Conservation (phyloP, 2,888 invertebrate species). For the Morinoia aosen region DNA sequence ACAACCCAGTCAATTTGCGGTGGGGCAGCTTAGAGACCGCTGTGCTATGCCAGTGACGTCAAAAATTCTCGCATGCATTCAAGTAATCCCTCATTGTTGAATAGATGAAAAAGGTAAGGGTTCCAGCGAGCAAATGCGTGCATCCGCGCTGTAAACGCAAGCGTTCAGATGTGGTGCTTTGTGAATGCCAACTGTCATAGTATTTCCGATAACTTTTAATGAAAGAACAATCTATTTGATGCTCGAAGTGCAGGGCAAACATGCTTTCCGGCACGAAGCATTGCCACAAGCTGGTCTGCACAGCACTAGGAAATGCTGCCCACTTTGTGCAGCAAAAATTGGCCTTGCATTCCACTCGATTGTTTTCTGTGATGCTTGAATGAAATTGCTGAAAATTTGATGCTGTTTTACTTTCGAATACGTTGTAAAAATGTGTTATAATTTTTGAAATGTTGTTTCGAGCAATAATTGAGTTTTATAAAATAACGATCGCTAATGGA, state of each 20-base stretch:
- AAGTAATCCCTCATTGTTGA: background rate
- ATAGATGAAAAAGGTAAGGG: background rate
- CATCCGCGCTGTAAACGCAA: background rate
- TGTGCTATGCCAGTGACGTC: too few species aligned
- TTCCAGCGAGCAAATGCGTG: background rate
- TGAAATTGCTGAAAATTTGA: background rate
- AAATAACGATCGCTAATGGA: too few species aligned
- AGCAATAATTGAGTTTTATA: too few species aligned
- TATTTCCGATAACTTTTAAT: background rate
- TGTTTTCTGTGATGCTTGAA: background rate
- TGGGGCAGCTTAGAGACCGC: too few species aligned
- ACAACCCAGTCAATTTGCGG: too few species aligned
- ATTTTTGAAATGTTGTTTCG: too few species aligned
- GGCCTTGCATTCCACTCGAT: background rate
- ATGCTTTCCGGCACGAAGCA: background rate
- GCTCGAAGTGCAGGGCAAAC: background rate
- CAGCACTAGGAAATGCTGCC: background rate
- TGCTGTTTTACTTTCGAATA: background rate
- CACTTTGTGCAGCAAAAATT: background rate
- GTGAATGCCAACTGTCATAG: background rate
- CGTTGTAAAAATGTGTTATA: background rate
- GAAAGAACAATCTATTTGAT: background rate
- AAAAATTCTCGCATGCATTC: too few species aligned
- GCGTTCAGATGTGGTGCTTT: background rate
- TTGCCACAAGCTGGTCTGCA: background rate